These are phyloP conservation scores for Chymomyza costata DNA, from an alignment of 1,140 invertebrate genomes.

Conservation along the genomic window DNA sequence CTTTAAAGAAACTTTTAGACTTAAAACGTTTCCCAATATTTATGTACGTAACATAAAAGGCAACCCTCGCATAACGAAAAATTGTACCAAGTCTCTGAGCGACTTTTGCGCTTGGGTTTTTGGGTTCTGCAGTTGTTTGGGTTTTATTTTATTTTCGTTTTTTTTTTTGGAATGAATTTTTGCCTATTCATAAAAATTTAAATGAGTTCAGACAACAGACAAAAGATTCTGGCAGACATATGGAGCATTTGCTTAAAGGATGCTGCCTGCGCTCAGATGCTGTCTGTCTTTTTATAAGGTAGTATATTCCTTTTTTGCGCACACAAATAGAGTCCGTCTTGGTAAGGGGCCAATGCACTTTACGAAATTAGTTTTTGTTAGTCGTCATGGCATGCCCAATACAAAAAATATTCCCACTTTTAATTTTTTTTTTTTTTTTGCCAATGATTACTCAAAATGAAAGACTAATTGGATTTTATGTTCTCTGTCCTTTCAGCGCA, in stretches of 20 bases:
- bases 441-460: slow-evolving; percentile 1
- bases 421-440: too few species aligned
- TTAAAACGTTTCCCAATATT: too few species aligned
- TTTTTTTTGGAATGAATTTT: slow-evolving; percentile 48
- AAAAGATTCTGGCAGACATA: slow-evolving; percentile 52
- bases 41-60: too few species aligned
- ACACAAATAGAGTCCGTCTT: too few species aligned
- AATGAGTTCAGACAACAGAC: slow-evolving; percentile 63
- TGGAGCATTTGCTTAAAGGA: slow-evolving; percentile 40
- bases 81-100: slow-evolving; percentile 25
- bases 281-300: too few species aligned
- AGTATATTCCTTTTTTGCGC: too few species aligned
- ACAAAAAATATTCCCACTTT: too few species aligned
- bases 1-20: too few species aligned
- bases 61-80: too few species aligned
- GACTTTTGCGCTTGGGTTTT: slow-evolving; percentile 62
- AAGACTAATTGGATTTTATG: slow-evolving; percentile 56
- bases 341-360: slow-evolving; percentile 52
- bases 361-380: slow-evolving; percentile 57
- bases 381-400: too few species aligned
- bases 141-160: slow-evolving; percentile 18
- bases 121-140: slow-evolving; percentile 16
- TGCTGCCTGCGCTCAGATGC: too few species aligned
- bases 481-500: slow-evolving; percentile 15
- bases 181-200: slow-evolving; percentile 71